Conservation (phyloP, 2,888 invertebrate genomes). For the Lithosia quadra region DNA sequence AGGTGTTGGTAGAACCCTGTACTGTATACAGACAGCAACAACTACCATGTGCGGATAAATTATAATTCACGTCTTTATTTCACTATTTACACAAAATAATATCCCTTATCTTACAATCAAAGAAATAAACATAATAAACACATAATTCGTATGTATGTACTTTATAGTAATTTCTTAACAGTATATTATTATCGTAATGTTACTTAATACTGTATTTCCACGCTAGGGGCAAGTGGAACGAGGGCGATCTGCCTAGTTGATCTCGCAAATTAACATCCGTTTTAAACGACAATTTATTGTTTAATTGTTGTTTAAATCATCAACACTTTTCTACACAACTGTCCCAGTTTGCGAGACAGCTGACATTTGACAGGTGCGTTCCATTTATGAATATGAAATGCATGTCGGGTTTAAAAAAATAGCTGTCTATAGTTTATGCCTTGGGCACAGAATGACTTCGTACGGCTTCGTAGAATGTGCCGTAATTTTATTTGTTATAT, state of each 20-base stretch:
- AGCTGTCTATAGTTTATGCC: background rate
- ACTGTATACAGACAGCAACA: no score
- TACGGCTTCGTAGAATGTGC: background rate
- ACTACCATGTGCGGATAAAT: no score
- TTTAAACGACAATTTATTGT: conserved; percentile 49
- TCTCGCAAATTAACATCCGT: conserved; percentile 53
- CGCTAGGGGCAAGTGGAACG: conserved; percentile 51
- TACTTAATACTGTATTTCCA: conserved; percentile 56
- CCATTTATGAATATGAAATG: conserved; percentile 11
- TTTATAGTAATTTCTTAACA: conserved; percentile 41
- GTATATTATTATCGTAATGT: conserved; percentile 40
- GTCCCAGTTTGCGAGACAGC: conserved; percentile 27
- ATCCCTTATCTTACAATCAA: background rate
- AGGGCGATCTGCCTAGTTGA: conserved; percentile 58
- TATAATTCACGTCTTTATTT: background rate
- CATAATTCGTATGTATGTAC: conserved; percentile 15
- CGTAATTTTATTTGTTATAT: no score
- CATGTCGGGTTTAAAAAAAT: background rate
- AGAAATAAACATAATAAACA: conserved; percentile 26
- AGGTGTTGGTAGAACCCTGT: no score
- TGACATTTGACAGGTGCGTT: conserved; percentile 18
- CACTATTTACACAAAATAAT: background rate
- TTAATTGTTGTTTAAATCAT: conserved; percentile 37
- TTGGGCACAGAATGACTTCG: background rate
- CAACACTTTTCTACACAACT: conserved; percentile 36